phyloP scores from a whole-genome alignment of 2,888 invertebrate species.

The Nephrocerus scutellatus region DNA sequence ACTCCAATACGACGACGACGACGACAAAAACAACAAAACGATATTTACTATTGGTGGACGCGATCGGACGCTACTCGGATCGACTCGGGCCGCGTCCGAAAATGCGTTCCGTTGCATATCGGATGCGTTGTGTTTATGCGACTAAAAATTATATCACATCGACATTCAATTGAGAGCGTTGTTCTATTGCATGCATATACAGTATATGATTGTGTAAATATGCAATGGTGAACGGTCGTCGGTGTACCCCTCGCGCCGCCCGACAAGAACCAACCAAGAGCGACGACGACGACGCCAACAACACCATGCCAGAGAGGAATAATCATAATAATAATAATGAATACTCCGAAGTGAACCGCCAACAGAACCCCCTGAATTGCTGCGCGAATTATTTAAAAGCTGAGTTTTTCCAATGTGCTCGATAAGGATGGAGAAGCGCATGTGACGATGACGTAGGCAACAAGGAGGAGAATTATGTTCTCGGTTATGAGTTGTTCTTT shows the following conservation, averaged over 20 bases:
- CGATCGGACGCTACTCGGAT: conserved; percentile 50
- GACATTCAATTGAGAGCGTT: conserved; percentile 31
- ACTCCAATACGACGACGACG: conserved; percentile 8
- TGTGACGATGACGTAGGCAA: too few relatives aligned
- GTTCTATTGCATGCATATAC: too few relatives aligned
- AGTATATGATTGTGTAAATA: too few relatives aligned
- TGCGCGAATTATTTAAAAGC: too few relatives aligned
- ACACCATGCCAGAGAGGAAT: background rate
- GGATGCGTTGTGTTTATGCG: conserved; percentile 49
- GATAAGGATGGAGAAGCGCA: too few relatives aligned
- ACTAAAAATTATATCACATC: conserved; percentile 48
- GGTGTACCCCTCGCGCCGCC: conserved; percentile 15
- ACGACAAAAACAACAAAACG: conserved; percentile 4
- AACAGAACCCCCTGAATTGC: too few relatives aligned
- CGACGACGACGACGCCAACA: conserved; percentile 24
- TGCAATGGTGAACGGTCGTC: too few relatives aligned
- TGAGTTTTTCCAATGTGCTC: too few relatives aligned
- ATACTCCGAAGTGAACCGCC: too few relatives aligned
- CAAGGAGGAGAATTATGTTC: too few relatives aligned
- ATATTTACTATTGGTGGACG: conserved; percentile 44
- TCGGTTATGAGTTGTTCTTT: too few relatives aligned
- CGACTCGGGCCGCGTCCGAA: conserved; percentile 49
- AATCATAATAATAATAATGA: too few relatives aligned
- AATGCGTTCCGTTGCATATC: conserved; percentile 50
- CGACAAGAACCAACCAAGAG: conserved; percentile 12